phyloP scores from a whole-genome alignment of 2,797 vertebrate genomes.

The Sciurus carolinensis region DNA sequence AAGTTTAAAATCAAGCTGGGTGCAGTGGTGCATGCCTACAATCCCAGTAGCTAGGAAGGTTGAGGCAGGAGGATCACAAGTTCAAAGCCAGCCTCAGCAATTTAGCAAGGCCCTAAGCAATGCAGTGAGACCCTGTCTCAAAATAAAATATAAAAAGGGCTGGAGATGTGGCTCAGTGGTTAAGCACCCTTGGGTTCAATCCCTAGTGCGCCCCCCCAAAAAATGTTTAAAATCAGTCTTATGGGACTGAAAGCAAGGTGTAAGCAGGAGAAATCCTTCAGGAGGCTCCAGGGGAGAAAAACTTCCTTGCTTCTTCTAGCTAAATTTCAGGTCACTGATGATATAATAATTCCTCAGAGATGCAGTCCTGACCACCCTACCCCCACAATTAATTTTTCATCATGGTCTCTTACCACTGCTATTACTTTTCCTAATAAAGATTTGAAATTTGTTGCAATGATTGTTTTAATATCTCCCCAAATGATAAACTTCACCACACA shows the following conservation, averaged over 20 bases:
- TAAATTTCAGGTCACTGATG: slow-evolving; percentile 8
- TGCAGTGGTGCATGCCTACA: too few species aligned
- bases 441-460: slow-evolving; percentile 52
- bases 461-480: slow-evolving; percentile 11
- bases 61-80: too few species aligned
- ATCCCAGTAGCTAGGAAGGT: too few species aligned
- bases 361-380: background rate
- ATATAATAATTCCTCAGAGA: slow-evolving; percentile 2
- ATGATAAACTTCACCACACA: background rate
- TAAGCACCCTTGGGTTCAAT: too few species aligned
- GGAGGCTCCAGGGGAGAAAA: background rate
- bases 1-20: too few species aligned
- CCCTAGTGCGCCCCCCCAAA: too few species aligned
- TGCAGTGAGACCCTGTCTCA: too few species aligned
- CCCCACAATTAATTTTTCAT: background rate
- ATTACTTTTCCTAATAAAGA: background rate
- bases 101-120: too few species aligned
- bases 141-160: too few species aligned
- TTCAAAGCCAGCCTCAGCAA: too few species aligned
- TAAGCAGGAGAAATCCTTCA: background rate
- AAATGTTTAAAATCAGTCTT: background rate
- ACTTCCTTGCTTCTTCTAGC: slow-evolving; percentile 7
- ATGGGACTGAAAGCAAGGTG: background rate
- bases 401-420: background rate
- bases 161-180: too few species aligned